phyloP scores from a whole-genome alignment of 2,113 vertebrate species.

The Riparia riparia region DNA sequence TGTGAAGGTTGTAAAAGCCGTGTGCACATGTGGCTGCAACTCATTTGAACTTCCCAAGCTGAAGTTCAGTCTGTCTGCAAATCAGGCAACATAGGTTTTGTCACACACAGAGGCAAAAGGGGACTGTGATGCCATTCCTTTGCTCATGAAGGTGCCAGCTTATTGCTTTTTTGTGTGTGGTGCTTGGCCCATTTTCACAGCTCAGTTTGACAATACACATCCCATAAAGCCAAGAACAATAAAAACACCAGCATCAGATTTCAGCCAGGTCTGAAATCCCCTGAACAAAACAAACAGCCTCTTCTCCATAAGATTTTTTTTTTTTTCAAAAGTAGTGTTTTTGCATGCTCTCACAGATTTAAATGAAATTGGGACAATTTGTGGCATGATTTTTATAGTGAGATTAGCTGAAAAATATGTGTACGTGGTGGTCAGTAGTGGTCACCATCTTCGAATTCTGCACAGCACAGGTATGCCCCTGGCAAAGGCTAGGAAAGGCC shows the following conservation, averaged over 20 bases:
- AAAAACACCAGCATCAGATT: neutral
- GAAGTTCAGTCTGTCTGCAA: neutral
- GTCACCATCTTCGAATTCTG: neutral
- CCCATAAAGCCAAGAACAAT: neutral
- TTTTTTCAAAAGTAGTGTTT: neutral
- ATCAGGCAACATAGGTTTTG: neutral
- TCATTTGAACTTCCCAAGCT: neutral
- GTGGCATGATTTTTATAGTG: neutral
- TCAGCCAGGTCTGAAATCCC: neutral
- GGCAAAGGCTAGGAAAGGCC: neutral
- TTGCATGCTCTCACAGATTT: neutral
- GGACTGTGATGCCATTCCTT: neutral
- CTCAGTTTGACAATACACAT: neutral
- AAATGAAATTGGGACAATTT: neutral
- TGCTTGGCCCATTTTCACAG: neutral
- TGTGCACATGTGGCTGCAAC: neutral
- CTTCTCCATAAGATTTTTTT: neutral
- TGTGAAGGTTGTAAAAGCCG: neutral
- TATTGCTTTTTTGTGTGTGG: neutral
- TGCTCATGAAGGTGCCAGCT: neutral
- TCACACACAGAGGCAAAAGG: fast-evolving
- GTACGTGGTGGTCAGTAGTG: neutral
- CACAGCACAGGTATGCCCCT: neutral
- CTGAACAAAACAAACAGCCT: neutral
- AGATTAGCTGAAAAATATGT: neutral